A percentile compares a stretch with the other conserved stretches of the same genome.
These are phyloP conservation scores for Hydropotes inermis DNA, from an alignment of 2,113 vertebrate species.

Conservation along the genomic window DNA sequence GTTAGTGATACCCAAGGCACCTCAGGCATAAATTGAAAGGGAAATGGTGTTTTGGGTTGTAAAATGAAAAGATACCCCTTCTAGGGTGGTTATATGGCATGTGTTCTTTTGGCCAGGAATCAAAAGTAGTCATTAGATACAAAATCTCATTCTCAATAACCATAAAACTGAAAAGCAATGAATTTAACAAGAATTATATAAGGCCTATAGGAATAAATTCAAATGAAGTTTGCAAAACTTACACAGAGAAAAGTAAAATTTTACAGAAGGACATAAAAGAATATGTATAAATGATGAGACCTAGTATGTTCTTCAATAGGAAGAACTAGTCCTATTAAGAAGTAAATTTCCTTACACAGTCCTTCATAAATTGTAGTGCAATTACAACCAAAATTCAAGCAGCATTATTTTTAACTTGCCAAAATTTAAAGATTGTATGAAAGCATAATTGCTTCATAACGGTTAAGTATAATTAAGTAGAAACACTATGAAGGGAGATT, in stretches of 20 bases:
- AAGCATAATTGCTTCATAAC: not conserved
- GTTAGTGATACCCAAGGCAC: not conserved
- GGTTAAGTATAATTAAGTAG: not conserved
- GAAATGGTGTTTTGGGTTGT: not conserved
- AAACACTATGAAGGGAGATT: not conserved
- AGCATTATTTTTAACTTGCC: not conserved
- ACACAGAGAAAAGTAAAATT: constrained; percentile 21
- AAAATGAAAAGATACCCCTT: not conserved
- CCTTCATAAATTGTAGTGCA: not conserved
- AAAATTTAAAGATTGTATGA: not conserved
- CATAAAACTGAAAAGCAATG: not conserved
- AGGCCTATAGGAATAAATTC: constrained; percentile 2
- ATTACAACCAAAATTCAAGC: not conserved
- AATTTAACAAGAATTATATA: constrained; percentile 15
- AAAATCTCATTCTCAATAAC: constrained; percentile 2
- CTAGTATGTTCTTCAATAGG: not conserved
- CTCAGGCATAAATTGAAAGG: not conserved
- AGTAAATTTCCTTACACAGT: not conserved
- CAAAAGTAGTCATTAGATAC: constrained; percentile 31
- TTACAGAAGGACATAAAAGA: constrained; percentile 19
- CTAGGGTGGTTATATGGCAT: not conserved
- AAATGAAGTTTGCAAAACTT: not conserved
- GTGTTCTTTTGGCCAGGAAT: constrained; percentile 11
- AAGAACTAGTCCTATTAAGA: not conserved
- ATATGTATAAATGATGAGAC: not conserved